Base-by-base conservation (phyloP, 2,797 vertebrate species). In the Mergus octosetaceus region DNA sequence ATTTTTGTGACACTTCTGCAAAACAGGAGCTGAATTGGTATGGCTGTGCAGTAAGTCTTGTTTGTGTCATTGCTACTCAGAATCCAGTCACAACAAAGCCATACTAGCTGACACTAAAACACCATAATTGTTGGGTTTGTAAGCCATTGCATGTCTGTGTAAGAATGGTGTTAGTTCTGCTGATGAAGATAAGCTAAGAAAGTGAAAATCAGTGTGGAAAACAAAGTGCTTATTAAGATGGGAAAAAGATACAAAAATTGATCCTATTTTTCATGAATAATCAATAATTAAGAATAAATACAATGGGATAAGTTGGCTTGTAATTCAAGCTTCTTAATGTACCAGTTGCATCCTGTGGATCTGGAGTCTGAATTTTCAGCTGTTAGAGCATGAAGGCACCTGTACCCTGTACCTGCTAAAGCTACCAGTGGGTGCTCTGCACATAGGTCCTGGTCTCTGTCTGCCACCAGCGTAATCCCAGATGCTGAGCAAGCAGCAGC, bases 161-260 rank as follows among this genome's bases (percentile, higher is more conserved):
- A 21, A n/a, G 17, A 2, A 2, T 11, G 28, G 6, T 8, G n/a
- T 75, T 32, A 45, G 28, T 58, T 84, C 34, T 81, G 36, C 13
- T 58, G 83, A 9, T 62, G 28, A 13, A 75, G 18, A 24, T 5
- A 9, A 83, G 4, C n/a, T 78, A 18, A 53, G 9, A 45, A 3
- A 11, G 34, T 58, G 32, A 88, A 86, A 56, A 90, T 24, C 3
- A 5, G 5, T 22, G 2, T 34, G 58, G 53, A 43, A 80, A 73
- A 64, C 20, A 11, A 6, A 6, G 1, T 2, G 8, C 1, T 34
- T 68, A 18, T 20, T 41, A 41, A 72, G 27, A 6, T n/a, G 9
- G 17, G 12, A 13, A 38, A 41, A 53, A 45, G 3, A 13, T 73
- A n/a, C 14, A 45, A 27, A 73, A 32, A 6, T 51, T 36, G 10